Evolutionary conservation across 2,113 vertebrate genomes (phyloP).

Genomic region (Bettongia penicillata): DNA sequence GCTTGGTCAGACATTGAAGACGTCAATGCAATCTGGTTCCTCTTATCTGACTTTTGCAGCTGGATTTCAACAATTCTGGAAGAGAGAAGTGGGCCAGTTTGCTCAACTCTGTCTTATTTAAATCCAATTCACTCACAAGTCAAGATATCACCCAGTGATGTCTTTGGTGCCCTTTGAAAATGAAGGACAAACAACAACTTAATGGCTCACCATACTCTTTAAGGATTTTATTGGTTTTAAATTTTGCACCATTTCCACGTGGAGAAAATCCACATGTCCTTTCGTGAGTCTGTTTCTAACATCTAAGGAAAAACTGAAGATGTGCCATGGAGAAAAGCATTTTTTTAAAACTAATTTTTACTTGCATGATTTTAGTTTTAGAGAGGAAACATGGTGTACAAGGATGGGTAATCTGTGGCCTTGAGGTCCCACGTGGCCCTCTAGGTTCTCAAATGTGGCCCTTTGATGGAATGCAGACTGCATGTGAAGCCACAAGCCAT

Average conservation of each 20-base stretch:
- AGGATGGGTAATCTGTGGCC: too few relatives aligned
- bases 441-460: too few relatives aligned
- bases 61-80: background rate
- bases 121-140: background rate
- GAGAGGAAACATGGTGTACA: too few relatives aligned
- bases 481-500: too few relatives aligned
- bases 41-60: background rate
- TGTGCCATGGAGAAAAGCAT: background rate
- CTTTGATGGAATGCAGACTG: too few relatives aligned
- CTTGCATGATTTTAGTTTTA: too few relatives aligned
- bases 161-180: background rate
- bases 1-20: background rate
- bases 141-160: too few relatives aligned
- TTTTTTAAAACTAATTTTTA: background rate
- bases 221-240: background rate
- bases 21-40: background rate
- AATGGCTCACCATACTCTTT: background rate
- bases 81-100: background rate
- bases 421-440: too few relatives aligned
- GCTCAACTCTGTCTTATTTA: background rate
- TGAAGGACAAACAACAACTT: background rate
- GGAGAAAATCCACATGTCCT: background rate
- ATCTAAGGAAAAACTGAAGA: background rate
- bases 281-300: background rate
- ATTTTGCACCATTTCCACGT: background rate